These are phyloP conservation scores for Sigmodon hispidus DNA, from an alignment of 2,113 vertebrate genomes.

Conservation along the genomic window DNA sequence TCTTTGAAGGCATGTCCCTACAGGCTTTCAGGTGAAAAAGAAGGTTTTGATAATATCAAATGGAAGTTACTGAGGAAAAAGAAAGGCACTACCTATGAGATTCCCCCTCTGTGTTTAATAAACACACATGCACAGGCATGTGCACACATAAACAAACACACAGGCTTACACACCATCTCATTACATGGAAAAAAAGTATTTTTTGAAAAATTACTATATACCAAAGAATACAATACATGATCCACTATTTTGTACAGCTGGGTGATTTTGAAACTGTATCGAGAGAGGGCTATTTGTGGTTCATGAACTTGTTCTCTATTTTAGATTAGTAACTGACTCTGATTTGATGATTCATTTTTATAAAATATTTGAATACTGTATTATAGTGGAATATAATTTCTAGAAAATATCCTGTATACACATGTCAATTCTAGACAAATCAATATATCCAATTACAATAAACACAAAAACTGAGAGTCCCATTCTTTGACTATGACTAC, in stretches of 20 bases:
- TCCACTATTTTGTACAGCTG: neutral
- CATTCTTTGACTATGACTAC: neutral
- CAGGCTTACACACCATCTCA: neutral
- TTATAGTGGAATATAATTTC: neutral
- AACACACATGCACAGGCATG: neutral
- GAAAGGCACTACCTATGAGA: slow-evolving; percentile 19
- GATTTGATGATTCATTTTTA: neutral
- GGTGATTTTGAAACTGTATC: neutral
- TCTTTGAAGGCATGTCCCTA: slow-evolving; percentile 24
- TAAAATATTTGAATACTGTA: neutral
- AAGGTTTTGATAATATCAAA: slow-evolving; percentile 43
- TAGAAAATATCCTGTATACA: neutral
- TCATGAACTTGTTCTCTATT: neutral
- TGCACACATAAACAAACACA: neutral
- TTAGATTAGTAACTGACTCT: neutral
- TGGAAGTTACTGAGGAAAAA: slow-evolving; percentile 15
- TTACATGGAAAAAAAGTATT: neutral
- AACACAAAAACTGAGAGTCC: neutral
- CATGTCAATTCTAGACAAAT: slow-evolving; percentile 2
- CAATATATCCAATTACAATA: neutral
- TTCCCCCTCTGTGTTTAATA: neutral
- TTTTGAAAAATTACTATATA: neutral
- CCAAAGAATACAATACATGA: neutral
- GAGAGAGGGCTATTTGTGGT: neutral
- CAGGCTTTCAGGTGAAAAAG: slow-evolving; percentile 1